phyloP scores from a whole-genome alignment of 2,113 vertebrate genomes.

The Daphoenositta chrysoptera region DNA sequence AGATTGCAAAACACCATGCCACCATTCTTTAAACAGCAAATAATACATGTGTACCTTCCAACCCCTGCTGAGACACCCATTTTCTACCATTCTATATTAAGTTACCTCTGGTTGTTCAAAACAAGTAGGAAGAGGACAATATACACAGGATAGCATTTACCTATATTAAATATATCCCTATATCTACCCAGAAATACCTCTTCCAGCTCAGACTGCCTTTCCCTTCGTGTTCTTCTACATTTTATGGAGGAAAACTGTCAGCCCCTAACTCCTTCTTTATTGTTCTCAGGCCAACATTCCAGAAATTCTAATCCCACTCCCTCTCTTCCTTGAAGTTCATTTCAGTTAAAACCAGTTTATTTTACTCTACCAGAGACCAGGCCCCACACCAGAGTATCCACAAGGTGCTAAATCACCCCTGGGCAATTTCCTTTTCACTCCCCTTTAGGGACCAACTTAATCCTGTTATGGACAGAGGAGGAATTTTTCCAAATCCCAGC shows the following conservation, averaged over 20 bases:
- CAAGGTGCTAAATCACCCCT: background rate
- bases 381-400: background rate
- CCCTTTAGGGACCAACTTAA: background rate
- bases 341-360: background rate
- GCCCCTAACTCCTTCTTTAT: background rate
- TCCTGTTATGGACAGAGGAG: background rate
- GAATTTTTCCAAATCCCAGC: background rate
- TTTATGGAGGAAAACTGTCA: background rate
- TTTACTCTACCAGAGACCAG: background rate
- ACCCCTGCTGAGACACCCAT: background rate
- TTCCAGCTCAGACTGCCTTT: background rate
- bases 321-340: background rate
- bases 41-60: background rate
- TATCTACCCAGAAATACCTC: background rate
- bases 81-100: background rate
- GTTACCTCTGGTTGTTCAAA: background rate
- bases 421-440: background rate
- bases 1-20: background rate
- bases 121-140: background rate
- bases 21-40: background rate
- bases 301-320: background rate
- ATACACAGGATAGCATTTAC: background rate
- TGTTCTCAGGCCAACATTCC: background rate
- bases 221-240: background rate
- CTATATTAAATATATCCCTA: background rate